Conservation (phyloP, 1,140 invertebrate genomes). For the Aporrectodea caliginosa region DNA sequence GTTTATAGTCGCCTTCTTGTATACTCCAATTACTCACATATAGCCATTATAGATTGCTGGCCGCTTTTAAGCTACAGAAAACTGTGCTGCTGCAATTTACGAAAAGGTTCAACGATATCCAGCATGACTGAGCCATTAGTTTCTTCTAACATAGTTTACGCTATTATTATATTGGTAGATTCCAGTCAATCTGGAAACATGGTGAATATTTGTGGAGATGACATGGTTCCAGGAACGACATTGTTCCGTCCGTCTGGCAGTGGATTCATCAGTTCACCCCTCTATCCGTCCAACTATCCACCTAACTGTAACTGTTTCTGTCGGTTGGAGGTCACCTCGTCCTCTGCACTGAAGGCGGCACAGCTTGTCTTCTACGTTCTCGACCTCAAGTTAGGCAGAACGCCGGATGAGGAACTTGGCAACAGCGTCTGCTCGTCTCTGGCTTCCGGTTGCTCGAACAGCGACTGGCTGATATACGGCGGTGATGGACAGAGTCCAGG, state of each 20-base stretch:
- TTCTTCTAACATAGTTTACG: no score
- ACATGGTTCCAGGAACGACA: background rate
- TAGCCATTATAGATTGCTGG: no score
- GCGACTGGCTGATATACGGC: background rate
- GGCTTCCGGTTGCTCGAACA: background rate
- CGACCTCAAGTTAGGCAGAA: background rate
- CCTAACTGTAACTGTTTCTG: background rate
- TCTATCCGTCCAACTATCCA: background rate
- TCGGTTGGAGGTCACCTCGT: background rate
- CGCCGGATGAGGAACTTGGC: background rate
- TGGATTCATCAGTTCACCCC: background rate
- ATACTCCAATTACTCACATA: no score
- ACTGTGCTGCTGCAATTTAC: no score
- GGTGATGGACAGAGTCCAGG: background rate
- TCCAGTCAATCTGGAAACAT: background rate
- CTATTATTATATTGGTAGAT: background rate
- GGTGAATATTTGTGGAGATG: background rate
- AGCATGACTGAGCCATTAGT: no score
- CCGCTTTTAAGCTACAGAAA: no score
- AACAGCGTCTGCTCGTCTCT: background rate
- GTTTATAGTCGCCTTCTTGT: no score
- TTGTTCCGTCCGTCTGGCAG: background rate
- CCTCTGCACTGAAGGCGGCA: background rate
- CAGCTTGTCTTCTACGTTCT: background rate
- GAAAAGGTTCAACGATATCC: no score